Percentiles rank a stretch among this genome's conserved stretches.
These are phyloP conservation scores for Thaleichthys pacificus DNA, from an alignment of 2,797 vertebrate species.

Conservation along the genomic window DNA sequence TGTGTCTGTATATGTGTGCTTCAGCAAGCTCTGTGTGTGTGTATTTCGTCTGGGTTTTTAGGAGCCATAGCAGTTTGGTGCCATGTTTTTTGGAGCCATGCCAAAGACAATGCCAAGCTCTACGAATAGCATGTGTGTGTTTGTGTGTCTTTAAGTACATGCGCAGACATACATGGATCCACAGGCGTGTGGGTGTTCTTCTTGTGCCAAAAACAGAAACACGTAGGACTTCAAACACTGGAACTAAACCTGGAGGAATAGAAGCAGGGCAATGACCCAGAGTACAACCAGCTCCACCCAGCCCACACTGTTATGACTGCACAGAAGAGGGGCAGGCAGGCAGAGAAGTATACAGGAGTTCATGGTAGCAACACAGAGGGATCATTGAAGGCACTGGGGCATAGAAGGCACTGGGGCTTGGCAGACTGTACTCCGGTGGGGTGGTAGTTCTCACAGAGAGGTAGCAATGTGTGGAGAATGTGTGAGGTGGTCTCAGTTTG, in stretches of 20 bases:
- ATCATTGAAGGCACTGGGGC: not conserved
- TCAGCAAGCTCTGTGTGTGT: not conserved
- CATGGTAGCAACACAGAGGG: not conserved
- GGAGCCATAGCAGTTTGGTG: not conserved
- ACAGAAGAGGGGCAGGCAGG: conserved; percentile 5
- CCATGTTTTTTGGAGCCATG: not conserved
- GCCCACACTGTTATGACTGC: not conserved
- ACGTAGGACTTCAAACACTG: conserved; percentile 12
- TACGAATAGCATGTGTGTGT: not conserved
- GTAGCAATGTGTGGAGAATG: not conserved
- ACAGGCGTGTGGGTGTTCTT: not conserved
- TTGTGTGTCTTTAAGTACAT: not conserved
- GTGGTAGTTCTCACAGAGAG: not conserved
- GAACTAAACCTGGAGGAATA: conserved; percentile 13
- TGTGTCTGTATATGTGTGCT: not conserved
- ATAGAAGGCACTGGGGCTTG: not conserved
- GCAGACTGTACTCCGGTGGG: no score
- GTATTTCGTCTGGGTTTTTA: conserved; percentile 4
- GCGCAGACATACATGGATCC: not conserved
- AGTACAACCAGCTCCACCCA: conserved; percentile 5
- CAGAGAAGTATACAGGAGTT: not conserved
- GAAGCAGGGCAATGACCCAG: conserved; percentile 24
- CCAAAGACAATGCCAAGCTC: conserved; percentile 3
- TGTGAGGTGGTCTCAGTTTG: not conserved
- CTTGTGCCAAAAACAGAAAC: conserved; percentile 17